phyloP scores from a whole-genome alignment of 2,113 vertebrate genomes.

The Aix galericulata region DNA sequence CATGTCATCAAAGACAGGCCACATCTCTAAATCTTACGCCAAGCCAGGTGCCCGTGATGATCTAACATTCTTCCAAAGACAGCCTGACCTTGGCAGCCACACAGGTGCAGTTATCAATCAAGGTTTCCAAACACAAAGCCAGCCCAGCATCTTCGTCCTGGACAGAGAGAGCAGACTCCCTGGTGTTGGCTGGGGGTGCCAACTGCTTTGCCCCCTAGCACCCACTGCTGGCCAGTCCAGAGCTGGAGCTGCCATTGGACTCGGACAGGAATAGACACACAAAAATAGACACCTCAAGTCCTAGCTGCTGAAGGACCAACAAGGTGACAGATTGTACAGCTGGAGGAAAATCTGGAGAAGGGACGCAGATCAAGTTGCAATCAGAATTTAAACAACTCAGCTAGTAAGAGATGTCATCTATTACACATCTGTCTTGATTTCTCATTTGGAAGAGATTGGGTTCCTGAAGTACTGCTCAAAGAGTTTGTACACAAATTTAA shows the following conservation, averaged over 20 bases:
- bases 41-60: slow-evolving; percentile 51
- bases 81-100: slow-evolving; percentile 15
- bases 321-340: neutral
- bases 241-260: neutral
- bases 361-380: neutral
- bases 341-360: neutral
- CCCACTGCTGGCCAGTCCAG: neutral
- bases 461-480: neutral
- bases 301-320: neutral
- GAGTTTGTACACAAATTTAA: neutral
- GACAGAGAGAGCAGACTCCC: neutral
- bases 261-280: neutral
- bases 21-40: slow-evolving; percentile 30
- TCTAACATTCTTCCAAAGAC: slow-evolving; percentile 58
- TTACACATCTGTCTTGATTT: neutral
- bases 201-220: neutral
- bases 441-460: neutral
- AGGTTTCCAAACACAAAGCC: slow-evolving; percentile 3
- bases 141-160: neutral
- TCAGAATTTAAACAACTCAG: neutral
- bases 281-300: neutral
- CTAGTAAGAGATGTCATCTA: neutral
- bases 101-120: slow-evolving; percentile 66
- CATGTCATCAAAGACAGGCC: slow-evolving; percentile 37
- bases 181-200: neutral